Base-by-base conservation (phyloP, 2,888 invertebrate genomes). In the Caenorhabditis uteleia region DNA sequence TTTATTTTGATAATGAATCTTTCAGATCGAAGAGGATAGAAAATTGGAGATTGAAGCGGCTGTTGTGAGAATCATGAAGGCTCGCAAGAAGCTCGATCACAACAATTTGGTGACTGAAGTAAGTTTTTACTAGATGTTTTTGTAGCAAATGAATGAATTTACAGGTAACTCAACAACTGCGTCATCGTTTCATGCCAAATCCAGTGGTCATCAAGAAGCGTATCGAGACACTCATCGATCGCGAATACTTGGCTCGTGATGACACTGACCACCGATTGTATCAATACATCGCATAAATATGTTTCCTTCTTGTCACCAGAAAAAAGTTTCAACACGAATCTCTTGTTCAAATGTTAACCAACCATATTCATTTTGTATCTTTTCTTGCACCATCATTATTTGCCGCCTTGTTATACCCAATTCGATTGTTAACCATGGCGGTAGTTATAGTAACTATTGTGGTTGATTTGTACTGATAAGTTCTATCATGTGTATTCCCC, bases 1-100 rank as follows among this genome's bases (percentile, higher is more conserved):
- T 20, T 2, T 20, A 18, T 10, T 21, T n/a, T n/a, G n/a, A 43
- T 18, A 43, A 10, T 27, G 29, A 7, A 27, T 29, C 27, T n/a
- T 16, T 16, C 14, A 42, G n/a, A n/a, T 95, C 44, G 97, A 98
- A 84, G 97, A 98, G 85, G 97, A 98, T 86, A 89, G 97, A 77
- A 97, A 97, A 85, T 95, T 97, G 85, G 97, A 97, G 87, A 97
- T 98, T 77, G 98, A 98, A 87, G 97, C 97, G 46, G 97, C 97
- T 69, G 95, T 98, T 84, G 97, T 98, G 70, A 89, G 95, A 84
- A 95, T 98, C 84, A 98, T 98, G 98, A 98, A 98, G 86, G 92
- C 94, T 45, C 88, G 97, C 74, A 95, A 95, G 88, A 90, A 91
- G 82, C 90, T 97, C 89, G 89, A 84, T 60, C 87, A 87, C 80